Evolutionary conservation across 2,113 vertebrate genomes (phyloP).

Genomic region (Dasypus novemcinctus): DNA sequence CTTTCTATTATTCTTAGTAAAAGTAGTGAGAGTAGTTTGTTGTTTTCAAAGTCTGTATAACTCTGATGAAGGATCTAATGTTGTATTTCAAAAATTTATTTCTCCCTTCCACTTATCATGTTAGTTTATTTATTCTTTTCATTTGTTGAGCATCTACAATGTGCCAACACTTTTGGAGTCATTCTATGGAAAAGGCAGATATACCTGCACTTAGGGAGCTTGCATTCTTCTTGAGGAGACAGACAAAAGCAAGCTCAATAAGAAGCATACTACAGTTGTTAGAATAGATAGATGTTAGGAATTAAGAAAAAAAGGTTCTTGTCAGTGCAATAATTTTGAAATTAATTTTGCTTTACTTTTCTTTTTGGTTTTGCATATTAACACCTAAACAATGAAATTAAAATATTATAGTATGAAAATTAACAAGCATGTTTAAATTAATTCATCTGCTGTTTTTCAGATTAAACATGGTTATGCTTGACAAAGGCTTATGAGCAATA

Average conservation of each 20-base stretch:
- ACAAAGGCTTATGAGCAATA: neutral
- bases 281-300: neutral
- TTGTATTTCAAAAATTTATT: neutral
- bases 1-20: neutral
- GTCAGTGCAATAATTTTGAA: neutral
- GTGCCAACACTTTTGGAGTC: neutral
- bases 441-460: neutral
- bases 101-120: neutral
- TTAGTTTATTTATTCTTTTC: neutral
- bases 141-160: neutral
- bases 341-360: neutral
- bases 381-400: neutral
- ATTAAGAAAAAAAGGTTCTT: neutral
- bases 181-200: neutral
- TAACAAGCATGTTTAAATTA: neutral
- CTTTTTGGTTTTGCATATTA: neutral
- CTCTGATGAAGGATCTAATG: neutral
- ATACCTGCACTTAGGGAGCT: neutral
- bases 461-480: neutral
- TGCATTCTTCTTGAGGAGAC: neutral
- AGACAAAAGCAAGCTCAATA: neutral
- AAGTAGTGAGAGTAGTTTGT: neutral
- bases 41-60: neutral
- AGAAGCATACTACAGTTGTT: neutral
- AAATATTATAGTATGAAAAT: neutral